A percentile compares a stretch with the other conserved stretches of the same genome.
phyloP scores from a whole-genome alignment of 2,888 invertebrate genomes.

The Fragum sueziense region DNA sequence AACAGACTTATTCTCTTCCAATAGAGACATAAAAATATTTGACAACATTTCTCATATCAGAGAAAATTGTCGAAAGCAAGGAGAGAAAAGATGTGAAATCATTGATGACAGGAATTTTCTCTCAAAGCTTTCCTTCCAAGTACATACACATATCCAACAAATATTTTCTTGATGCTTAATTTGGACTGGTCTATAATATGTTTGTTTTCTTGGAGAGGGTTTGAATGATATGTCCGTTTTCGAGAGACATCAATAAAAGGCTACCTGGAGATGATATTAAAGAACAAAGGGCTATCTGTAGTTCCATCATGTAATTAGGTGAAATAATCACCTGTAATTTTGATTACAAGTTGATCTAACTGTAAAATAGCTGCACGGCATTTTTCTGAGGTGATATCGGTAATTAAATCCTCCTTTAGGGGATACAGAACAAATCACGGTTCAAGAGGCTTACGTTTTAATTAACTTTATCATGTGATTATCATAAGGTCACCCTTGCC shows the following conservation, averaged over 20 bases:
- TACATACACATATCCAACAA: no score
- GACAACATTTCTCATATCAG: no score
- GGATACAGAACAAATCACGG: background rate
- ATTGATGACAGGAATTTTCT: no score
- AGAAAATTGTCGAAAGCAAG: no score
- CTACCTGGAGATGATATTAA: background rate
- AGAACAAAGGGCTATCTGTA: background rate
- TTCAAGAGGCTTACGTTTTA: constrained; percentile 51
- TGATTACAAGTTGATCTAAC: background rate
- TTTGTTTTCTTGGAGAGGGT: background rate
- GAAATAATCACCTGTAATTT: constrained; percentile 11
- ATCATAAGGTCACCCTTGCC: constrained; percentile 24
- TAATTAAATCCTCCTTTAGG: constrained; percentile 18
- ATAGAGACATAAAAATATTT: no score
- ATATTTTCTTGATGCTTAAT: no score
- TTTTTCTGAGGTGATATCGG: constrained; percentile 4
- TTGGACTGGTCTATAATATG: background rate
- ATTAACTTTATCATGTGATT: constrained; percentile 36
- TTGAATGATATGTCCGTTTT: background rate
- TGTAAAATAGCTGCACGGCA: background rate
- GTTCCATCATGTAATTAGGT: background rate
- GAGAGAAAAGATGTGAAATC: no score
- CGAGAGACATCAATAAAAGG: background rate
- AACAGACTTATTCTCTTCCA: no score
- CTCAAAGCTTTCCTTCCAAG: no score